Evolutionary conservation across 2,888 invertebrate species (phyloP).

Genomic region (Oxytorus armatus): DNA sequence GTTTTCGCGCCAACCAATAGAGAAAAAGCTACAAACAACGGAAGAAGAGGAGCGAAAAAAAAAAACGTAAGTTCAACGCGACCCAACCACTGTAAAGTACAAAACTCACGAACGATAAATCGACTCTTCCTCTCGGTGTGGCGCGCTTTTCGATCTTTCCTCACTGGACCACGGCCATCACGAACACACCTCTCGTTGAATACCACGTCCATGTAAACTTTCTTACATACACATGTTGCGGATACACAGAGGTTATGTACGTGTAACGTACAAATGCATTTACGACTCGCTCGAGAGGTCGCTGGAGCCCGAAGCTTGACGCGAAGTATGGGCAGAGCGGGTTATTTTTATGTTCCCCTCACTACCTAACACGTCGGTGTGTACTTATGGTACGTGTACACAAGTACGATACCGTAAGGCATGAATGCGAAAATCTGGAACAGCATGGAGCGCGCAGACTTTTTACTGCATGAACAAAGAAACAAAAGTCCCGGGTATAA

Average conservation of each 20-base stretch:
- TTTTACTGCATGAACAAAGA: slow-evolving; percentile 29
- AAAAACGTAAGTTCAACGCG: slow-evolving; percentile 12
- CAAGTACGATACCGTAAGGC: no score
- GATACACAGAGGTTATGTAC: not conserved
- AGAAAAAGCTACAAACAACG: slow-evolving; percentile 9
- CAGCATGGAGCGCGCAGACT: not conserved
- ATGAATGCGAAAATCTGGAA: not conserved
- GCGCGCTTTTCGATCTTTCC: slow-evolving; percentile 41
- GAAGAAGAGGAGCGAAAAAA: slow-evolving; percentile 1
- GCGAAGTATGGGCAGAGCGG: slow-evolving; percentile 26
- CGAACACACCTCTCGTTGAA: not conserved
- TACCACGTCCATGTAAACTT: not conserved
- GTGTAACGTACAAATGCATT: slow-evolving; percentile 49
- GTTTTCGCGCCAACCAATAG: not conserved
- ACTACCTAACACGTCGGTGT: slow-evolving; percentile 38
- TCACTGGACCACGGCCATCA: not conserved
- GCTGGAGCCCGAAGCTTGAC: slow-evolving; percentile 45
- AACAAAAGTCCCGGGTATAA: slow-evolving; percentile 47
- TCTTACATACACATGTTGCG: not conserved
- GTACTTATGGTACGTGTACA: slow-evolving; percentile 6
- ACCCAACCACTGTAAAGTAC: slow-evolving; percentile 29
- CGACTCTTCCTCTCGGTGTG: slow-evolving; percentile 5
- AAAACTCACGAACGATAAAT: slow-evolving; percentile 51
- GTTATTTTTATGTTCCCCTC: slow-evolving; percentile 57
- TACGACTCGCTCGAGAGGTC: slow-evolving; percentile 56